These are phyloP conservation scores for Bos javanicus DNA, from an alignment of 2,113 vertebrate species.

Conservation along the genomic window DNA sequence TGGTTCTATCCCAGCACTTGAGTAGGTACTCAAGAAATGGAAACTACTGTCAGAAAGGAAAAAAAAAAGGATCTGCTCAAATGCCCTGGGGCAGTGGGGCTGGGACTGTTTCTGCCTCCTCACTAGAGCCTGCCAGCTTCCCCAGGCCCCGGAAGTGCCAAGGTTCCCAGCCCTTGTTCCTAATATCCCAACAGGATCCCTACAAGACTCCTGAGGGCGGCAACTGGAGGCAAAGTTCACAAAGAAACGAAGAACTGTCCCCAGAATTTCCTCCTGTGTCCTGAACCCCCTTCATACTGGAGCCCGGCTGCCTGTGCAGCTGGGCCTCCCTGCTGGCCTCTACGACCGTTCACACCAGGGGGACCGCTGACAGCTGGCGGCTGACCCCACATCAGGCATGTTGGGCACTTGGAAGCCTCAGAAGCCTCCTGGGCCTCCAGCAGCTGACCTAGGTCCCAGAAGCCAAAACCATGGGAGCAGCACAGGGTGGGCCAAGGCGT, in stretches of 20 bases:
- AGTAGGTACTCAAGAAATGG: not conserved
- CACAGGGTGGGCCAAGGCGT: accelerated
- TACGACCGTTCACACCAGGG: not conserved
- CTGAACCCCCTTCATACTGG: not conserved
- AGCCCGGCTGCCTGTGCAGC: not conserved
- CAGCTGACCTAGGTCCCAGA: not conserved
- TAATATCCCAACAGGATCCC: not conserved
- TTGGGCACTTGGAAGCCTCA: not conserved
- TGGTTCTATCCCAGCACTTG: not conserved
- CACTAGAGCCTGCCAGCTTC: not conserved
- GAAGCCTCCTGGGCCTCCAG: not conserved
- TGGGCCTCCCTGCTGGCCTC: not conserved
- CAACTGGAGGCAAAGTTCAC: not conserved
- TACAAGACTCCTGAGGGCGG: not conserved
- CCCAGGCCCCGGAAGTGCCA: not conserved
- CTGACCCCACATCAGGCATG: not conserved
- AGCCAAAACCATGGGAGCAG: not conserved
- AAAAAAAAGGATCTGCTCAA: not conserved
- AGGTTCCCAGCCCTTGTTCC: not conserved
- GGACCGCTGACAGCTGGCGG: not conserved
- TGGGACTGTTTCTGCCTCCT: not conserved
- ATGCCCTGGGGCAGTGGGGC: not conserved
- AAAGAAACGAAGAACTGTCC: not conserved
- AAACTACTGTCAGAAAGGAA: not conserved
- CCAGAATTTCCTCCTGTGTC: not conserved